Percentiles rank a stretch among this genome's conserved stretches.
Conservation (phyloP, 1,140 invertebrate genomes). For the Euwallacea fornicatus region DNA sequence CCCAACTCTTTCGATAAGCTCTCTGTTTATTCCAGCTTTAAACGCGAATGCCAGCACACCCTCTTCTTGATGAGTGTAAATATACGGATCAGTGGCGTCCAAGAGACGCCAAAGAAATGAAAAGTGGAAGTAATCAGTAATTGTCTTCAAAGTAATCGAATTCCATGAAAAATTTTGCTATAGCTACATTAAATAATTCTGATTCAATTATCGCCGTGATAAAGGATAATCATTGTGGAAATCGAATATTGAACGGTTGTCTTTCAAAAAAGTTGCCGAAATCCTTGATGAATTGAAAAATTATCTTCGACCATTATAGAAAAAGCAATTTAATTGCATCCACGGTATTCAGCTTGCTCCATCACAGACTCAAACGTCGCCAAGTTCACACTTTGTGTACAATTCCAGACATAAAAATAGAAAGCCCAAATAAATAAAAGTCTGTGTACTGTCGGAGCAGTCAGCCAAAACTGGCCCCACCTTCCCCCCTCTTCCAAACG, state of each 20-base stretch:
- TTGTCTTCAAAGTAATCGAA: background rate
- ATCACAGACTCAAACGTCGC: background rate
- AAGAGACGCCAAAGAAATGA: background rate
- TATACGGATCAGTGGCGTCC: slow-evolving; percentile 24
- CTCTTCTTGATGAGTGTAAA: slow-evolving; percentile 22
- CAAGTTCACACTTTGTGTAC: slow-evolving; percentile 9
- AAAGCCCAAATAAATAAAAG: slow-evolving; percentile 19
- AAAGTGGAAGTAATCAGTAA: too few relatives aligned
- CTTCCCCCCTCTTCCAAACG: background rate
- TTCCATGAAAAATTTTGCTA: background rate
- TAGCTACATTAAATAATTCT: background rate
- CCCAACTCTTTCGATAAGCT: slow-evolving; percentile 23
- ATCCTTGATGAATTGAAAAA: too few relatives aligned
- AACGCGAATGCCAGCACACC: slow-evolving; percentile 29
- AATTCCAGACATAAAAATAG: slow-evolving; percentile 15
- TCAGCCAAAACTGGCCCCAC: slow-evolving; percentile 15
- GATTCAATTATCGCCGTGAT: too few relatives aligned
- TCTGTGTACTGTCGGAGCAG: slow-evolving; percentile 4
- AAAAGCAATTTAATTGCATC: too few relatives aligned
- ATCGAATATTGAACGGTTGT: too few relatives aligned
- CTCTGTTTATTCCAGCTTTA: slow-evolving; percentile 18
- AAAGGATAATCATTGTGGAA: too few relatives aligned
- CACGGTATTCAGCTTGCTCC: too few relatives aligned
- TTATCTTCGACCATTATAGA: too few relatives aligned
- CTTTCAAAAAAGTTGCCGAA: too few relatives aligned